Base-by-base conservation (phyloP, 2,797 vertebrate species). In the Triplophysa bombifrons region DNA sequence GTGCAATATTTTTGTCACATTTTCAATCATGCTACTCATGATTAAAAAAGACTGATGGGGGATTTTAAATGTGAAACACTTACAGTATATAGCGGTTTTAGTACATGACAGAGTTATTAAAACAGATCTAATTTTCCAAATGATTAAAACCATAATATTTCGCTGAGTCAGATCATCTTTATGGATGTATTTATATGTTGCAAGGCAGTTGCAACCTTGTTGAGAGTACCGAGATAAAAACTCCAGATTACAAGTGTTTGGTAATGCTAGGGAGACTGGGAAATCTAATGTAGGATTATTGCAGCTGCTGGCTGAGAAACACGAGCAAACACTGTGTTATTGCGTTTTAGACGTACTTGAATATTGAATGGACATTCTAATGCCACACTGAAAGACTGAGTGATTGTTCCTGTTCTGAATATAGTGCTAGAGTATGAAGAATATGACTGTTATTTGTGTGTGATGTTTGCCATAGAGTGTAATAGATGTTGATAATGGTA, bases 211-310 rank as follows among this genome's bases (percentile, higher is more conserved):
- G 34, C 20, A 53, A 51, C 10, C 4, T 78, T 61, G 66, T 60
- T 71, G 46, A 70, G n/a, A 46, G 38, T 51, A 67, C 16, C 14
- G 50, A 75, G 30, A n/a, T 55, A 78, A 78, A 71, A 55, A 27
- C 58, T 64, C 58, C 46, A 79, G 60, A 65, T 63, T 64, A 80
- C 51, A 38, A 68, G 38, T 66, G 70, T 80, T 80, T 80, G n/a
- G 13, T 50, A 80, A 74, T 74, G 71, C 61, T 34, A 58, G 50
- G 58, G 30, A 72, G 76, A 60, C 61, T 67, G 61, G 78, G n/a
- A 80, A 80, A 72, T 73, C 60, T 58, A 73, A 41, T 67, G 71
- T 60, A 44, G 67, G 63, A 67, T 80, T 73, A 80, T 67, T 66
- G 60, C 51, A 73, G 63, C 60, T 79, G 68, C 20, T 58, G 58